phyloP scores from a whole-genome alignment of 2,113 vertebrate species.

The Nanger granti region DNA sequence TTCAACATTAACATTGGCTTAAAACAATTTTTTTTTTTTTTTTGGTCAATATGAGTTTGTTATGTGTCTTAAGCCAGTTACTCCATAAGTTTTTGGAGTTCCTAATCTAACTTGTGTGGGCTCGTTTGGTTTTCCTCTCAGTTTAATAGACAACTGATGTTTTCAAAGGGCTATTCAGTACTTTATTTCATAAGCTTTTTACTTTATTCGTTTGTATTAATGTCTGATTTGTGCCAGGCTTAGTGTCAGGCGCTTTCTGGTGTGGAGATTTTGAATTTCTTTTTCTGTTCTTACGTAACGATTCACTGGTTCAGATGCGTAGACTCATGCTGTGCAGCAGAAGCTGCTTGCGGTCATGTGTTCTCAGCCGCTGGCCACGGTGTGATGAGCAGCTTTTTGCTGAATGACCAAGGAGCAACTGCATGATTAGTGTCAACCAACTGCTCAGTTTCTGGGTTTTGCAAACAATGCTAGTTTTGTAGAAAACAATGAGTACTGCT shows the following conservation, averaged over 20 bases:
- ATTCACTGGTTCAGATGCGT: neutral
- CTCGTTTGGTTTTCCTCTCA: neutral
- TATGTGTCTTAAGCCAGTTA: neutral
- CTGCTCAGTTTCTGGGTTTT: conserved; percentile 51
- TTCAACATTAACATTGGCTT: neutral
- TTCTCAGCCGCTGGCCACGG: neutral
- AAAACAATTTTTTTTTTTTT: neutral
- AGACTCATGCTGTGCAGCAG: neutral
- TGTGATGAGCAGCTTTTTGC: neutral
- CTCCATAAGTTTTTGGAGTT: neutral
- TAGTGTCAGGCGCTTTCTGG: neutral
- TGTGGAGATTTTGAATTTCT: neutral
- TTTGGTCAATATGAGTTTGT: neutral
- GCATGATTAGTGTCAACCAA: neutral
- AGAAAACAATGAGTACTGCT: conserved; percentile 54
- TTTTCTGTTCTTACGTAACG: conserved; percentile 33
- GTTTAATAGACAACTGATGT: neutral
- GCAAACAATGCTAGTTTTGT: conserved; percentile 55
- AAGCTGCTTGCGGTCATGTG: neutral
- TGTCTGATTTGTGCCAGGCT: neutral
- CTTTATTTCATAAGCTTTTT: neutral
- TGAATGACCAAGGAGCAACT: conserved; percentile 13
- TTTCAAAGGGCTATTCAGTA: neutral
- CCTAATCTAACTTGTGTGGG: neutral
- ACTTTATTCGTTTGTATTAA: neutral